phyloP scores from a whole-genome alignment of 2,113 vertebrate genomes.

The Sminthopsis crassicaudata region DNA sequence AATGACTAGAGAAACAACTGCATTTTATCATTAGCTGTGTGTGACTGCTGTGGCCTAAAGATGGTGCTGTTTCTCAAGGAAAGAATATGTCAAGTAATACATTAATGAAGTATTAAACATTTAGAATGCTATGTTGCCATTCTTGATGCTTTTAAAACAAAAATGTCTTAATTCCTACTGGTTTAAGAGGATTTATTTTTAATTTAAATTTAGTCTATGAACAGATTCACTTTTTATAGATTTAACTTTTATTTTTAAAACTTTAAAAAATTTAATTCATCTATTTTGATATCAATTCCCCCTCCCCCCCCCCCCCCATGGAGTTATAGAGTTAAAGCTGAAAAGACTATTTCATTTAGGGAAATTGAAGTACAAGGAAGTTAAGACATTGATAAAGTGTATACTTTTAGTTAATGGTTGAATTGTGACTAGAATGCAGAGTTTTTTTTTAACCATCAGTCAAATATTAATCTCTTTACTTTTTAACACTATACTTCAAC shows the following conservation, averaged over 20 bases:
- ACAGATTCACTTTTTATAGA: not conserved
- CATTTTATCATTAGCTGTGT: not conserved
- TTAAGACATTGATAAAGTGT: not conserved
- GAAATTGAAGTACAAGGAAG: not conserved
- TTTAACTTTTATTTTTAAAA: not conserved
- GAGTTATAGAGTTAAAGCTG: not conserved
- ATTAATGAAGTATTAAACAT: not conserved
- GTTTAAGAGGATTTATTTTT: not conserved
- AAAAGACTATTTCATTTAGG: not conserved
- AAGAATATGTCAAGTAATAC: not conserved
- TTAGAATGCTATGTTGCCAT: not conserved
- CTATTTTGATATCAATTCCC: too few relatives aligned
- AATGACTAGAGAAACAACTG: not conserved
- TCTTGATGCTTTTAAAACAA: not conserved
- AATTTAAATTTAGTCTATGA: not conserved
- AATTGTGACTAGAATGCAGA: not conserved
- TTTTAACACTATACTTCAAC: not conserved
- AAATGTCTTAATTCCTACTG: not conserved
- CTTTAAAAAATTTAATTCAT: not conserved
- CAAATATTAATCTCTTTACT: not conserved
- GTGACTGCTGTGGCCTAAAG: not conserved
- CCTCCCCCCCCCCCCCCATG: too few relatives aligned
- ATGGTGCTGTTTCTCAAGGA: not conserved
- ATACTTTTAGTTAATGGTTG: not conserved
- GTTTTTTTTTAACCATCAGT: not conserved